Conservation (phyloP, 2,113 vertebrate species). For the Pelvicachromis taeniatus region DNA sequence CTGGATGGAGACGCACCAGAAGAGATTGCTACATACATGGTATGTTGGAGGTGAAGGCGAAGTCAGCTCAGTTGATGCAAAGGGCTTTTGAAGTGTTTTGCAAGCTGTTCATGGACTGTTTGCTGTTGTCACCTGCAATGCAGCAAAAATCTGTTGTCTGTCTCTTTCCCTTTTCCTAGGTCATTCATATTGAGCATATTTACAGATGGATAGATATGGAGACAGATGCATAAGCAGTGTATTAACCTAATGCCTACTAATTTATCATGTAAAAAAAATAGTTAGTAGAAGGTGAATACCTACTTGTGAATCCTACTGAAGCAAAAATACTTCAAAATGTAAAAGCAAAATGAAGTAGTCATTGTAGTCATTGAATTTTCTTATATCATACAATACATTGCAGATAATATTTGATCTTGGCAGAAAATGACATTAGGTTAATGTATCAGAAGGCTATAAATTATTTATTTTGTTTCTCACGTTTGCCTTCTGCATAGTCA, state of each 20-base stretch:
- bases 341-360: not conserved
- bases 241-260: not conserved
- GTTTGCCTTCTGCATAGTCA: not conserved
- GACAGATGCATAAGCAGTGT: not conserved
- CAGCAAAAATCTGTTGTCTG: constrained; percentile 34
- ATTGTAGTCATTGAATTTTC: not conserved
- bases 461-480: not conserved
- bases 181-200: not conserved
- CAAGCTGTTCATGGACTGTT: not conserved
- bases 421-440: not conserved
- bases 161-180: not conserved
- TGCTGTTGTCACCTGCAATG: constrained; percentile 49
- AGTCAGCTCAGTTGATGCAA: not conserved
- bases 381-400: not conserved
- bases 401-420: not conserved
- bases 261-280: not conserved
- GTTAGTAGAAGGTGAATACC: not conserved
- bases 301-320: not conserved
- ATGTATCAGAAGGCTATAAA: not conserved
- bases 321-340: not conserved
- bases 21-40: constrained; percentile 97
- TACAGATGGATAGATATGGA: not conserved
- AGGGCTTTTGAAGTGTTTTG: not conserved
- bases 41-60: constrained; percentile 46
- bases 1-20: constrained; percentile 94